Conservation (phyloP, 2,113 vertebrate species). For the Nettapus auritus region DNA sequence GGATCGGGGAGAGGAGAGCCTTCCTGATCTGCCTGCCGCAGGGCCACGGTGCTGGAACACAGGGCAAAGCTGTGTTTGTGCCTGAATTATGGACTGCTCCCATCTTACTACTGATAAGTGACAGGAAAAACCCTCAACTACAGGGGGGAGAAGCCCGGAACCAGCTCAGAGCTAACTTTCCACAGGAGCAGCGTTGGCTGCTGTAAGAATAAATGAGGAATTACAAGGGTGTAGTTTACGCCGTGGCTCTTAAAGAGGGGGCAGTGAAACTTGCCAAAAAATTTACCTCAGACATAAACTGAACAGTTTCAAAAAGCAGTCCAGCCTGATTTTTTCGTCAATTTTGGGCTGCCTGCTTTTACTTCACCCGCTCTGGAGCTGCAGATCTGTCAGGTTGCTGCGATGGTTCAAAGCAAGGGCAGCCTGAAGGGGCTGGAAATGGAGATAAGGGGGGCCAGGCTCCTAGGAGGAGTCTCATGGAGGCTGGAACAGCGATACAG, state of each 20-base stretch:
- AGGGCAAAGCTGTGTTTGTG: not conserved
- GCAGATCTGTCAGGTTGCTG: not conserved
- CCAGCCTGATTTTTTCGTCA: not conserved
- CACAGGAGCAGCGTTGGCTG: not conserved
- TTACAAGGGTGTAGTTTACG: not conserved
- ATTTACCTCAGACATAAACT: not conserved
- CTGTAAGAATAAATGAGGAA: not conserved
- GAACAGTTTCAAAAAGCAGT: not conserved
- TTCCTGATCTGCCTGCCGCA: not conserved
- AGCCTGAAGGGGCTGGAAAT: not conserved
- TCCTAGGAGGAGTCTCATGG: accelerated
- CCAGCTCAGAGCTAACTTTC: not conserved
- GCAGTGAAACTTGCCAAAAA: not conserved
- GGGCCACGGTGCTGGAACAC: not conserved
- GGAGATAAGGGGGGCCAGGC: not conserved
- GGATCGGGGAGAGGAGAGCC: not conserved
- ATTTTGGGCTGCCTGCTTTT: not conserved
- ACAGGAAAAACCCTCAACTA: not conserved
- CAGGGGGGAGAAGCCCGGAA: not conserved
- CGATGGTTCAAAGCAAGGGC: not conserved
- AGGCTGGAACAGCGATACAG: accelerated
- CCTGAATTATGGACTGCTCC: not conserved
- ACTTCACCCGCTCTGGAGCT: not conserved
- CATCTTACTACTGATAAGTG: not conserved
- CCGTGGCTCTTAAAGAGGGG: not conserved